These are phyloP conservation scores for Platyscelio sp. DNA, from an alignment of 2,888 invertebrate species.

Conservation along the genomic window DNA sequence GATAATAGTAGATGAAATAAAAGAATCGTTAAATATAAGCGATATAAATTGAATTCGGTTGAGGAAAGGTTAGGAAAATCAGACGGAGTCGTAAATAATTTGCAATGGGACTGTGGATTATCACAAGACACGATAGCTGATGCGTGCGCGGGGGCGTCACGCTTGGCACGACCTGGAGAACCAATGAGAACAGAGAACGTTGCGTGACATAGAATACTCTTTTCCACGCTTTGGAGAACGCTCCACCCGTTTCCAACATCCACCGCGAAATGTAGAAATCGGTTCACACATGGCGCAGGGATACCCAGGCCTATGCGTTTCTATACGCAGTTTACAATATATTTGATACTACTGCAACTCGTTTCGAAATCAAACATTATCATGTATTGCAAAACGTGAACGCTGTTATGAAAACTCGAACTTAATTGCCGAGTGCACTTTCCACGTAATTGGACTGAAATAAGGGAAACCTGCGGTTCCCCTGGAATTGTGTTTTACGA, in stretches of 20 bases:
- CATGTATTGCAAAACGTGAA: slow-evolving; percentile 44
- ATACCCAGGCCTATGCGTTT: background rate
- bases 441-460: slow-evolving; percentile 46
- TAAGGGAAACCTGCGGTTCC: slow-evolving; percentile 25
- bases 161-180: slow-evolving; percentile 72
- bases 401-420: slow-evolving; percentile 47
- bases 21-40: no score
- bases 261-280: slow-evolving; percentile 71
- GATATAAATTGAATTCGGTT: background rate
- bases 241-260: slow-evolving; percentile 74
- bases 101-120: slow-evolving; percentile 51
- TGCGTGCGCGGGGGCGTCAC: slow-evolving; percentile 83
- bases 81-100: slow-evolving; percentile 32
- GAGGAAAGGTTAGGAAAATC: background rate
- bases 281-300: slow-evolving; percentile 57
- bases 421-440: slow-evolving; percentile 44
- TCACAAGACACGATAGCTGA: slow-evolving; percentile 72
- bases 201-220: slow-evolving; percentile 78
- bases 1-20: no score
- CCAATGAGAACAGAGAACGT: slow-evolving; percentile 74
- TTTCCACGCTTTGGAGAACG: slow-evolving; percentile 81
- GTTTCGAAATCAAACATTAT: slow-evolving; percentile 46
- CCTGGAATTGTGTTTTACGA: slow-evolving; percentile 24
- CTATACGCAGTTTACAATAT: slow-evolving; percentile 25
- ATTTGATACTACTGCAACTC: slow-evolving; percentile 38